phyloP scores from a whole-genome alignment of 2,888 invertebrate genomes.

The Caenorhabditis sp. region DNA sequence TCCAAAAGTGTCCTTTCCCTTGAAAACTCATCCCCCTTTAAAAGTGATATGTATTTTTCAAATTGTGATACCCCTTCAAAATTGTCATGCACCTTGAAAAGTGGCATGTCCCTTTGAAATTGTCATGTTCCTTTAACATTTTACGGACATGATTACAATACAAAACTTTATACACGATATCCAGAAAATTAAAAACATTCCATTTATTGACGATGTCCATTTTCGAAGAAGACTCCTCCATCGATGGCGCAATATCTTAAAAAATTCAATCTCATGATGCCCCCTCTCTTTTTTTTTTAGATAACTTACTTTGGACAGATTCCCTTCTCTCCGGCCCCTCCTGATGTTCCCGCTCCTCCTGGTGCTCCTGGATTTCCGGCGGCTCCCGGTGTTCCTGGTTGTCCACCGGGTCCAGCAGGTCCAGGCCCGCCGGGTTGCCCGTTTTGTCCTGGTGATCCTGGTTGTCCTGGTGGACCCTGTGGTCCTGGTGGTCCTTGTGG shows the following conservation, averaged over 20 bases:
- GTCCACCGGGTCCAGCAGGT: conserved; percentile 35
- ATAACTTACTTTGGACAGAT: conserved; percentile 27
- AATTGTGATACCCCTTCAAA: too few relatives aligned
- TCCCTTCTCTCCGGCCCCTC: conserved; percentile 34
- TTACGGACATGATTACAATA: too few relatives aligned
- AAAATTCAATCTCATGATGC: background rate
- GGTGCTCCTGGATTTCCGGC: conserved; percentile 51
- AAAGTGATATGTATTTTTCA: too few relatives aligned
- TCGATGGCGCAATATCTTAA: conserved; percentile 27
- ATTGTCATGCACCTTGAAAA: too few relatives aligned
- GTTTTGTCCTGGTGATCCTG: conserved; percentile 44
- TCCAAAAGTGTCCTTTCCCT: too few relatives aligned
- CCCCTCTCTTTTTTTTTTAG: background rate
- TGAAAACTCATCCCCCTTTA: too few relatives aligned
- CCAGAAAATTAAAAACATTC: too few relatives aligned
- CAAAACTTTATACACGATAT: too few relatives aligned
- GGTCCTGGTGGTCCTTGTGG: conserved; percentile 39
- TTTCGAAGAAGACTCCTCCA: conserved; percentile 6
- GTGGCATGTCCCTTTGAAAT: too few relatives aligned
- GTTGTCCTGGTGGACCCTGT: conserved; percentile 31
- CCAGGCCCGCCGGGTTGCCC: conserved; percentile 60
- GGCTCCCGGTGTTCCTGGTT: conserved; percentile 48
- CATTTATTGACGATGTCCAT: too few relatives aligned
- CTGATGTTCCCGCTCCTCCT: conserved; percentile 36
- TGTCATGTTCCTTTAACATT: too few relatives aligned